Base-by-base conservation (phyloP, 2,113 vertebrate species). In the Apodemus speciosus region DNA sequence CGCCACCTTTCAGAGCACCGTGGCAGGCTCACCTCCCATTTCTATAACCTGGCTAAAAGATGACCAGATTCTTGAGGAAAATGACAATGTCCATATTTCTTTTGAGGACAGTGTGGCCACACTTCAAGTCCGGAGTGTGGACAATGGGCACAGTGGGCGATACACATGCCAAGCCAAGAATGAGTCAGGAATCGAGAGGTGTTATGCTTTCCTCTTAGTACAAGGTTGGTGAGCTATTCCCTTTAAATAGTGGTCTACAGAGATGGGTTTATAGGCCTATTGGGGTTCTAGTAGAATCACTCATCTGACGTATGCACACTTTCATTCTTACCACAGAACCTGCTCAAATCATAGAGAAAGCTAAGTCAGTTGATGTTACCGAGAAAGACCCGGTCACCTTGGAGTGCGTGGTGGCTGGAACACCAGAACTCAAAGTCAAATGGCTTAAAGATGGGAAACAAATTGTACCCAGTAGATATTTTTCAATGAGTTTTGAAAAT, bases 81-180 rank as follows among this genome's bases (percentile, higher is more conserved):
- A 99, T 96, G 97, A 98, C 89, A 98, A 99, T 46, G 98, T 99
- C 94, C 98, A 97, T 89, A 98, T 98, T 94, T 98, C 97, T 3
- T 99, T 99, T 97, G 98, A 99, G 90, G 98, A 98, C 77, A 98
- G 93, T 0, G 95, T 99, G 92, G 99, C 99, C 23, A 98, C 97
- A 21, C 98, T 99, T 88, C 98, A 98, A 93, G 98, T 99, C 95
- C 91, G 92, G 88, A 95, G 97, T 35, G 98, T 99, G 93, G 98
- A 99, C 91, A 98, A 98, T 1, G 95, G 96, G 35, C 99, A 99
- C 95, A 97, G 98, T 81, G 99, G 99, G 56, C 99, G 98, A 96
- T 99, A 99, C 43, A 99, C 98, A 9, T 99, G 99, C 94, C 99
- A 99, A 97, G 99, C 99, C 97, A 98, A 98, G 84, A 99, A 99